These are phyloP conservation scores for Margaritifera margaritifera DNA, from an alignment of 2,888 invertebrate species.

Conservation along the genomic window DNA sequence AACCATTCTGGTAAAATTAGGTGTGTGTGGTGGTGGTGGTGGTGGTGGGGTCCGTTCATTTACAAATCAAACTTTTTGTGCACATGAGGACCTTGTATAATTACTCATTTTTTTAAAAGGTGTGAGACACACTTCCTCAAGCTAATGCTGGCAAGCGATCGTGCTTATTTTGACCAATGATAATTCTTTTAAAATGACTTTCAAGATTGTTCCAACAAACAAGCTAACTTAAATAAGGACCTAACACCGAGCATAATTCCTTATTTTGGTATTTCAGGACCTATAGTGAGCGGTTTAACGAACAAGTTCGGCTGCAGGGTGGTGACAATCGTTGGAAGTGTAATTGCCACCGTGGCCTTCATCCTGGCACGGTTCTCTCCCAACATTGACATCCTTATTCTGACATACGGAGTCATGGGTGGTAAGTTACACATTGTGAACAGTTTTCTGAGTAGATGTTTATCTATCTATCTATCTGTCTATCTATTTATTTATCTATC, in stretches of 20 bases:
- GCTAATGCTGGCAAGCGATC: not conserved
- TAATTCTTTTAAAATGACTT: not conserved
- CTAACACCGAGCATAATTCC: not conserved
- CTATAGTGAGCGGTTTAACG: slow-evolving; percentile 93
- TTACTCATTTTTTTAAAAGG: too few species aligned
- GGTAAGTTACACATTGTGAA: slow-evolving; percentile 77
- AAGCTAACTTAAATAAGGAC: not conserved
- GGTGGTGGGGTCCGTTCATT: too few species aligned
- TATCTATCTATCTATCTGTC: too few species aligned
- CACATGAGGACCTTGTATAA: too few species aligned
- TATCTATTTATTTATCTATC: too few species aligned
- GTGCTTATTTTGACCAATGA: not conserved
- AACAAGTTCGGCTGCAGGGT: slow-evolving; percentile 94
- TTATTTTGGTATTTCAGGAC: slow-evolving; percentile 78
- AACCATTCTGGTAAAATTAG: too few species aligned
- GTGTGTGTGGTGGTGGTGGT: too few species aligned
- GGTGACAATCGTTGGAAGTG: slow-evolving; percentile 88
- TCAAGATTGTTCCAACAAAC: not conserved
- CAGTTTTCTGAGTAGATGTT: too few species aligned
- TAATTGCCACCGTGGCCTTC: slow-evolving; percentile 83
- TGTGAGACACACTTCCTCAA: too few species aligned
- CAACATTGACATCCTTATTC: slow-evolving; percentile 85
- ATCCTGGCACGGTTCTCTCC: slow-evolving; percentile 84
- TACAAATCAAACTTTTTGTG: too few species aligned
- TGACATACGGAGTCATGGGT: slow-evolving; percentile 90